These are phyloP conservation scores for Xiphophorus maculatus DNA, from an alignment of 2,113 vertebrate species.

Conservation along the genomic window DNA sequence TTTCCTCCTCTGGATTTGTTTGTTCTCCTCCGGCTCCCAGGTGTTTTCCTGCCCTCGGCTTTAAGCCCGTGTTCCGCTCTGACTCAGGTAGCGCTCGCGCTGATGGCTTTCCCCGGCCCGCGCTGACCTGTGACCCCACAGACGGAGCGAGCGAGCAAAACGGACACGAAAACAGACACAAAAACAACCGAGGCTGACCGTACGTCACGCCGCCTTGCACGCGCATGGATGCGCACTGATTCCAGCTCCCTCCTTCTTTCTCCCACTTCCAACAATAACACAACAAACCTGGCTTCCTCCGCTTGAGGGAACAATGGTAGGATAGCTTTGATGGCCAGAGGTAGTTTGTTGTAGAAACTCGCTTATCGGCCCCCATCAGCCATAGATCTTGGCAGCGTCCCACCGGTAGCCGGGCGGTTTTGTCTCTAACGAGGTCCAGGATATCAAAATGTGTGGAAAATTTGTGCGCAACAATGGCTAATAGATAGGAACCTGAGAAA, in stretches of 20 bases:
- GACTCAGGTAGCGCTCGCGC: slow-evolving; percentile 69
- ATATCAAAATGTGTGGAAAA: slow-evolving; percentile 4
- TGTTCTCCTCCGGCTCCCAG: slow-evolving; percentile 75
- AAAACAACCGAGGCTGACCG: background rate
- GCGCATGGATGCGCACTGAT: slow-evolving; percentile 18
- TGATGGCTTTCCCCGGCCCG: slow-evolving; percentile 29
- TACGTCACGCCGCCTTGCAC: slow-evolving; percentile 16
- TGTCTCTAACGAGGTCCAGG: slow-evolving; percentile 24
- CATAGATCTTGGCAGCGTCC: slow-evolving; percentile 53
- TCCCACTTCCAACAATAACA: slow-evolving; percentile 82
- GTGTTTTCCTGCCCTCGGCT: slow-evolving; percentile 74
- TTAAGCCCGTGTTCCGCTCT: slow-evolving; percentile 66
- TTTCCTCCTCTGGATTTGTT: slow-evolving; percentile 72
- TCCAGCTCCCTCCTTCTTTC: slow-evolving; percentile 42
- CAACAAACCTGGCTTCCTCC: slow-evolving; percentile 78
- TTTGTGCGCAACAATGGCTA: background rate
- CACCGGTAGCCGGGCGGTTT: slow-evolving; percentile 8
- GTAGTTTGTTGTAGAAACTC: slow-evolving; percentile 62
- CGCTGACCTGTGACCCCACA: slow-evolving; percentile 9
- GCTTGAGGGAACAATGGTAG: slow-evolving; percentile 78
- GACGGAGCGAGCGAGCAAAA: background rate
- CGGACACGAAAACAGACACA: slow-evolving; percentile 5
- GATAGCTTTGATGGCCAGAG: slow-evolving; percentile 81
- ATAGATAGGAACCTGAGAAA: background rate
- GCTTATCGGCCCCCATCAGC: slow-evolving; percentile 63